Percentiles rank a stretch among this genome's conserved stretches.
Evolutionary conservation across 2,797 vertebrate genomes (phyloP).

Genomic region (Anabas testudineus): DNA sequence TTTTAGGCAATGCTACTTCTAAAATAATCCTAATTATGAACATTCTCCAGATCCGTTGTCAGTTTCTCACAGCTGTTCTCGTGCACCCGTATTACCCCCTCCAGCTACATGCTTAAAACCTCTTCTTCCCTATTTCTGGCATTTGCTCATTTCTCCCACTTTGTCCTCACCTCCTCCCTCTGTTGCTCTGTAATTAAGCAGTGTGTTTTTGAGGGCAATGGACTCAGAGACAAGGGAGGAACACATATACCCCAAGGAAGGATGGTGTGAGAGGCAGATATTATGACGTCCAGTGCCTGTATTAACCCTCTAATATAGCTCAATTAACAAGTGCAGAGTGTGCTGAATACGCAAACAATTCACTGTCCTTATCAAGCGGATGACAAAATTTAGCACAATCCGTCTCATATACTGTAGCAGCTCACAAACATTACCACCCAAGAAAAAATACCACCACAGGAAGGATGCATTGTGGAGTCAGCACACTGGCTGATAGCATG

Average conservation of each 20-base stretch:
- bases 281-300: constrained; percentile 48
- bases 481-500: constrained; percentile 40
- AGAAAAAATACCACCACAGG: constrained; percentile 40
- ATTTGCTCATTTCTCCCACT: constrained; percentile 53
- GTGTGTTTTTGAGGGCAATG: constrained; percentile 61
- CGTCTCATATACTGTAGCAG: constrained; percentile 32
- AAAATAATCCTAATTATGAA: constrained; percentile 63
- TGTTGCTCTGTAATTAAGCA: constrained; percentile 70
- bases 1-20: constrained; percentile 44
- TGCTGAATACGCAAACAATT: constrained; percentile 47
- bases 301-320: constrained; percentile 58
- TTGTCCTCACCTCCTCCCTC: constrained; percentile 57
- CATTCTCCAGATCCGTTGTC: constrained; percentile 12
- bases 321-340: constrained; percentile 57
- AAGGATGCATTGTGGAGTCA: constrained; percentile 44
- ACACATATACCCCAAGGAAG: constrained; percentile 60
- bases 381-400: constrained; percentile 51
- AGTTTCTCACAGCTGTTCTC: constrained; percentile 42
- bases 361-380: constrained; percentile 43
- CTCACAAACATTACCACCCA: constrained; percentile 42
- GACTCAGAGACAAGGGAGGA: constrained; percentile 55
- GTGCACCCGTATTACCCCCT: constrained; percentile 25
- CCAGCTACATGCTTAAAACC: constrained; percentile 17
- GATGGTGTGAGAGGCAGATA: constrained; percentile 56
- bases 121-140: constrained; percentile 44